These are phyloP conservation scores for Cactoblastis cactorum DNA, from an alignment of 2,888 invertebrate genomes.

Conservation along the genomic window DNA sequence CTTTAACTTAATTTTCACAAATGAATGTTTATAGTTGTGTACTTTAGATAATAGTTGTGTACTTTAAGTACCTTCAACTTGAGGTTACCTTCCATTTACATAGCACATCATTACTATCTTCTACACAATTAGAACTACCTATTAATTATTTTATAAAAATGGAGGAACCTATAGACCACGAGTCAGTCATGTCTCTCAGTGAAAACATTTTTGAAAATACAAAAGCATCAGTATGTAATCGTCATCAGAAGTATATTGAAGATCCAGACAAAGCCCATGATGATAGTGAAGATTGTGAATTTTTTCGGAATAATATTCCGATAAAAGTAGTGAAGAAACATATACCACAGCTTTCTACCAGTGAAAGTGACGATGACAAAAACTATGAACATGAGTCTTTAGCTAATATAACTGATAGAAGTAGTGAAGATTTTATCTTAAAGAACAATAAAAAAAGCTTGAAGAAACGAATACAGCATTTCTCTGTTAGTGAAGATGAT, in stretches of 20 bases:
- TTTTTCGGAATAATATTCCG: slow-evolving; percentile 20
- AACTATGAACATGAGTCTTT: slow-evolving; percentile 15
- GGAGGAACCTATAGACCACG: too few species aligned
- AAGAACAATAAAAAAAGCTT: slow-evolving; percentile 19
- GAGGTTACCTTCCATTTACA: too few species aligned
- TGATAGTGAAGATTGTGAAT: slow-evolving; percentile 33
- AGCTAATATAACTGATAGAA: slow-evolving; percentile 20
- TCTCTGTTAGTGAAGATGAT: slow-evolving; percentile 26
- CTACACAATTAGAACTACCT: too few species aligned
- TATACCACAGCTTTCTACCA: slow-evolving; percentile 43
- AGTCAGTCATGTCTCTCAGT: background rate
- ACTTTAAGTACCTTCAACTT: too few species aligned
- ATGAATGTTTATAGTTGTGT: too few species aligned
- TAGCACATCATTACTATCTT: too few species aligned
- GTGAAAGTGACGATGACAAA: slow-evolving; percentile 45
- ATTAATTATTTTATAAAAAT: too few species aligned
- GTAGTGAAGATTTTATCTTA: background rate
- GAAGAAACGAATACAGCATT: slow-evolving; percentile 38
- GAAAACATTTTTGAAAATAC: background rate
- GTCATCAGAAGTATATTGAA: too few species aligned
- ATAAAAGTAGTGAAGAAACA: slow-evolving; percentile 34
- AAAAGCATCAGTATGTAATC: background rate
- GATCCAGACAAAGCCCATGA: slow-evolving; percentile 10
- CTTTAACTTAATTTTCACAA: too few species aligned
- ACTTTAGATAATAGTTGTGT: too few species aligned